phyloP scores from a whole-genome alignment of 1,140 invertebrate genomes.

The Danaus plexippus region DNA sequence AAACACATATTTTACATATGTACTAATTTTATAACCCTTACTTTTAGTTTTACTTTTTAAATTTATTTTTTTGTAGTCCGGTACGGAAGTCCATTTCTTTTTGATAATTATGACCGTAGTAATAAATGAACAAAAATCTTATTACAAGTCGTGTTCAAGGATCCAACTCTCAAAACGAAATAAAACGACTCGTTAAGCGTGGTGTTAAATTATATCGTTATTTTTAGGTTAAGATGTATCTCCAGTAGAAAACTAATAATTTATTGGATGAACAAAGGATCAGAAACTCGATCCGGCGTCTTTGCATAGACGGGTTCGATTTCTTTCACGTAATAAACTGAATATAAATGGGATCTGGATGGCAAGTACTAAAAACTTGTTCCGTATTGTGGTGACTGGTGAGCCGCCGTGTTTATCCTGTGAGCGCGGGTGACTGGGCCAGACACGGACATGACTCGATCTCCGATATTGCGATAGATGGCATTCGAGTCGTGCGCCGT shows the following conservation, averaged over 20 bases:
- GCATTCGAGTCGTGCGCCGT: slow-evolving; percentile 56
- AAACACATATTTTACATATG: too few species aligned
- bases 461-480: slow-evolving; percentile 44
- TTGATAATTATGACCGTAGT: too few species aligned
- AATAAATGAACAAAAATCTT: too few species aligned
- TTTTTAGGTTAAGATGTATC: too few species aligned
- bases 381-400: slow-evolving; percentile 33
- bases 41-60: too few species aligned
- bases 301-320: slow-evolving; percentile 16
- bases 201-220: too few species aligned
- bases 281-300: slow-evolving; percentile 12
- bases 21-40: too few species aligned
- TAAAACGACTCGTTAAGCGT: too few species aligned
- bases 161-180: too few species aligned
- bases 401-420: slow-evolving; percentile 30
- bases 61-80: too few species aligned
- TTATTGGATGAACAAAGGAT: slow-evolving; percentile 10
- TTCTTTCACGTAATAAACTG: slow-evolving; percentile 32
- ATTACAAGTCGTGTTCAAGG: too few species aligned
- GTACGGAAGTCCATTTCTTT: too few species aligned
- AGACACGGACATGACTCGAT: slow-evolving; percentile 24
- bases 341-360: slow-evolving; percentile 18
- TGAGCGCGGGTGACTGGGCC: slow-evolving; percentile 32
- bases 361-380: slow-evolving; percentile 34
- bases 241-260: slow-evolving; percentile 3